Percentiles rank a stretch among this genome's conserved stretches.
Evolutionary conservation across 2,797 vertebrate species (phyloP).

Genomic region (Hydrophis major): DNA sequence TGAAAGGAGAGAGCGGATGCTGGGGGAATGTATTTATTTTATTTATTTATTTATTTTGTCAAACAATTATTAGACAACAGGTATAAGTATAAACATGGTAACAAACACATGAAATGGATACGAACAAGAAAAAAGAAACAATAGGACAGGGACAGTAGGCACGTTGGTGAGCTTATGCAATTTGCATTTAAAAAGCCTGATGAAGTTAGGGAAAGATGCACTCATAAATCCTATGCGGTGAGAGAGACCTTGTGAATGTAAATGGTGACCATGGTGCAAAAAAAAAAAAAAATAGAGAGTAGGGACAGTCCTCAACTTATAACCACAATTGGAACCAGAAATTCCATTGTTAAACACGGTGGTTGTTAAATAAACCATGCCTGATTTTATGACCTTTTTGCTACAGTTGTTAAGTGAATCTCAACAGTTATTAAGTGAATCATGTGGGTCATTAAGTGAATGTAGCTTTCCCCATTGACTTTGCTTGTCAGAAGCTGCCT

Average conservation of each 20-base stretch:
- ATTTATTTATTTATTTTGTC: too few species aligned
- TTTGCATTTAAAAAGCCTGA: not conserved
- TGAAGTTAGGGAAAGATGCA: not conserved
- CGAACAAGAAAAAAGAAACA: too few species aligned
- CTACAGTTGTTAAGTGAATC: not conserved
- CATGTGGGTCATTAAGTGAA: not conserved
- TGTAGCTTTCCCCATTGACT: not conserved
- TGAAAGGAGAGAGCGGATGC: not conserved
- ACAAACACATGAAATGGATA: too few species aligned
- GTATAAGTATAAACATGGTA: too few species aligned
- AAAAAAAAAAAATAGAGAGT: not conserved
- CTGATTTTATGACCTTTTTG: not conserved
- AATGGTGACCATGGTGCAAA: fast-evolving
- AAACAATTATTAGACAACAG: too few species aligned
- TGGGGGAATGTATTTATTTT: not conserved
- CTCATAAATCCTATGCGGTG: not conserved
- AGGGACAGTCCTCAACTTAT: not conserved
- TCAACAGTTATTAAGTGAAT: not conserved
- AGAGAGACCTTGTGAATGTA: not conserved
- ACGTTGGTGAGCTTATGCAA: too few species aligned
- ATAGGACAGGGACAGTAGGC: too few species aligned
- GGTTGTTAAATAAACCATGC: not conserved
- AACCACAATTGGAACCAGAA: not conserved
- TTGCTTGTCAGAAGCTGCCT: not conserved
- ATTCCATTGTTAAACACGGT: not conserved